phyloP scores from a whole-genome alignment of 2,888 invertebrate species.

The Oligia latruncula region DNA sequence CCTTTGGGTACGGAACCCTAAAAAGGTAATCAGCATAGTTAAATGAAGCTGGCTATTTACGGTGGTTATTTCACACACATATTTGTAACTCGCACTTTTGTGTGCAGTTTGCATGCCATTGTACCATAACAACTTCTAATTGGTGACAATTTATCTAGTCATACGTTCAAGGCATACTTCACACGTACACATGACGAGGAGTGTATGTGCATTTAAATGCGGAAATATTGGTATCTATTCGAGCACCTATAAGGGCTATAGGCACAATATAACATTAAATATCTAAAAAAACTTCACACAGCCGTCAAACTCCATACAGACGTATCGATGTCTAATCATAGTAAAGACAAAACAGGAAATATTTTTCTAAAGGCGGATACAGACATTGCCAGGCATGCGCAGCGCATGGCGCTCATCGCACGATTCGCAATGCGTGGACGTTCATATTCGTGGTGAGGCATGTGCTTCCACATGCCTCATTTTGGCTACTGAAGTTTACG shows the following conservation, averaged over 20 bases:
- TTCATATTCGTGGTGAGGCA: no score
- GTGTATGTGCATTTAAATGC: background rate
- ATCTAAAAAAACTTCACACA: background rate
- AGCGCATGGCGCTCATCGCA: no score
- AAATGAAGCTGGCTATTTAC: background rate
- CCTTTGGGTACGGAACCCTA: no score
- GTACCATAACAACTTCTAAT: background rate
- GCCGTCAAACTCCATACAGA: background rate
- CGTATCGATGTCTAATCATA: slow-evolving; percentile 4
- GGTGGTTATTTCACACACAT: background rate
- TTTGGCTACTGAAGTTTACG: background rate
- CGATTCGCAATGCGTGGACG: no score
- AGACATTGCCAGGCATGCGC: no score
- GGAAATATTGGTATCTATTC: background rate
- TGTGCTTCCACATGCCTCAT: no score
- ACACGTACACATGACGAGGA: background rate
- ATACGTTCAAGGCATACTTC: background rate
- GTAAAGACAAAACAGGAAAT: background rate
- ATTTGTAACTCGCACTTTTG: background rate
- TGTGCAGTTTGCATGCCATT: background rate
- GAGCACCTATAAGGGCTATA: background rate
- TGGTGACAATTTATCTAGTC: background rate
- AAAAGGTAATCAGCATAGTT: background rate
- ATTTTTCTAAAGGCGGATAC: background rate
- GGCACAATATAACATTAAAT: background rate